Conservation (phyloP, 1,140 invertebrate genomes). For the Drosophila sturtevanti region DNA sequence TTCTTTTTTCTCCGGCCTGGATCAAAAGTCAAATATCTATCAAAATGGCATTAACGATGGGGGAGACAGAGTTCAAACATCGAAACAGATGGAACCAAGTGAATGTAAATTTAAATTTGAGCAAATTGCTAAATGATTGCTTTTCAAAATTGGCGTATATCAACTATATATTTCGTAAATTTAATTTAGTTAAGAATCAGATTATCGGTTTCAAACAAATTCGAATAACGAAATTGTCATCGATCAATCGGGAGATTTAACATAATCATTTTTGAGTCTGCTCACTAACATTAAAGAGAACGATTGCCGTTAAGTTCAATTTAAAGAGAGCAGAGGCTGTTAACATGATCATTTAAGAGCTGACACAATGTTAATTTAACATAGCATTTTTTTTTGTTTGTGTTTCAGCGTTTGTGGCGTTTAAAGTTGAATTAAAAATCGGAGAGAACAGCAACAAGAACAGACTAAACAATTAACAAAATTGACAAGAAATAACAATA, state of each 20-base stretch:
- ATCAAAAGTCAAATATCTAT: conserved; percentile 62
- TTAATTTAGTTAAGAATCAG: too few relatives aligned
- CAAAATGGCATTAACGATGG: conserved; percentile 57
- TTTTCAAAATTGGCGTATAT: not conserved
- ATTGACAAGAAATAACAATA: conserved; percentile 31
- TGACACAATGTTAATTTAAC: not conserved
- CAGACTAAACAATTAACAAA: conserved; percentile 14
- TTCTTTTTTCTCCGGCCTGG: not conserved
- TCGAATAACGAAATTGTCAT: not conserved
- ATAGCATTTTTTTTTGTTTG: conserved; percentile 10
- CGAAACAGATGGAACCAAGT: not conserved
- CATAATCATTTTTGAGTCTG: conserved; percentile 1
- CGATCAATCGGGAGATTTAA: not conserved
- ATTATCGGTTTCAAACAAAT: not conserved
- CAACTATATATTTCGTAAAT: too few relatives aligned
- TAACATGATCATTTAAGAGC: conserved; percentile 28
- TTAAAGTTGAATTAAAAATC: conserved; percentile 6
- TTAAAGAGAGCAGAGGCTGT: not conserved
- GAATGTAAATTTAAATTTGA: not conserved
- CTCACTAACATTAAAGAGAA: not conserved
- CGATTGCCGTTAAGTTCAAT: not conserved
- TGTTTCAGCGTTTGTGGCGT: conserved; percentile 7
- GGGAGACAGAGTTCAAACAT: conserved; percentile 1
- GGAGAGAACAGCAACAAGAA: conserved; percentile 20
- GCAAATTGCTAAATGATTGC: not conserved